Percentiles rank a stretch among this genome's conserved stretches.
phyloP scores from a whole-genome alignment of 2,888 invertebrate genomes.

The Patella ulyssiponensis region DNA sequence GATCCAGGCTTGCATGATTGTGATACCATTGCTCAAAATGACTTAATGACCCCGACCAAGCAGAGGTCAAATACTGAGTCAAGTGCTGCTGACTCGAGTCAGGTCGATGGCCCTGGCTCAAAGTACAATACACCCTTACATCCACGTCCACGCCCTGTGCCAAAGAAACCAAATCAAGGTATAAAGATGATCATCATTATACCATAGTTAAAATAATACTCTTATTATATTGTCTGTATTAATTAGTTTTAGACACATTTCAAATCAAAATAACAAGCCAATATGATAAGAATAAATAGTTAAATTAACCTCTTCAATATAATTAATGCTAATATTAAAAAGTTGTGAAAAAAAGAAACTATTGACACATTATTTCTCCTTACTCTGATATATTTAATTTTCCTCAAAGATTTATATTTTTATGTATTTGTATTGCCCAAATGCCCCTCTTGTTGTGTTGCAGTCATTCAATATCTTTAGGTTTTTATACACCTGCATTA shows the following conservation, averaged over 20 bases:
- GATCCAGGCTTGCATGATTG: constrained; percentile 43
- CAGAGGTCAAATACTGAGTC: constrained; percentile 43
- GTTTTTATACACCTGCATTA: no score
- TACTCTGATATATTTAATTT: no score
- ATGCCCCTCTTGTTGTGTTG: no score
- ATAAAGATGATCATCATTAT: constrained; percentile 22
- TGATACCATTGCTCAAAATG: constrained; percentile 22
- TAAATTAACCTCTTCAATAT: no score
- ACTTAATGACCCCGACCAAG: constrained; percentile 33
- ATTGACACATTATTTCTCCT: no score
- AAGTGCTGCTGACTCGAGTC: constrained; percentile 22
- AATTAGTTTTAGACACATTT: background rate
- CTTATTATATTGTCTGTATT: background rate
- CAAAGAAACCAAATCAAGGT: constrained; percentile 71
- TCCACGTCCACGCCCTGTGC: constrained; percentile 83
- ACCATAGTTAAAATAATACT: background rate
- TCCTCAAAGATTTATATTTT: no score
- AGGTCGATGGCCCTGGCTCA: constrained; percentile 26
- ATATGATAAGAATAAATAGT: no score
- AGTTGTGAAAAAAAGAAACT: no score
- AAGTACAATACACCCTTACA: constrained; percentile 54
- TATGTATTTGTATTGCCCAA: no score
- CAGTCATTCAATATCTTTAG: no score
- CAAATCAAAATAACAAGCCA: no score
- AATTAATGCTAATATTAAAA: no score